Percentiles rank a stretch among this genome's conserved stretches.
phyloP scores from a whole-genome alignment of 2,888 invertebrate species.

The Pristionchus mayeri region DNA sequence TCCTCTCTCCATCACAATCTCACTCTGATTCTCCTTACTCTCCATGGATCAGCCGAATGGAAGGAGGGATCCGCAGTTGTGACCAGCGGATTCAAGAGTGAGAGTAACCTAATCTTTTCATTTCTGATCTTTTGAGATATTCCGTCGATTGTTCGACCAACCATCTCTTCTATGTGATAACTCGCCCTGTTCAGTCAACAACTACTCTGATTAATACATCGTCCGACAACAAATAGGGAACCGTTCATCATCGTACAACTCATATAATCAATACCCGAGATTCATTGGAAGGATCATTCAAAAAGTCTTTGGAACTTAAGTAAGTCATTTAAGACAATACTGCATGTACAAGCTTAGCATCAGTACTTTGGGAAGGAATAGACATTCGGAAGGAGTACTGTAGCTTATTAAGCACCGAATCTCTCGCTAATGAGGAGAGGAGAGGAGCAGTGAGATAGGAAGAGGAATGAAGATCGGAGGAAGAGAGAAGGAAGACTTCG shows the following conservation, averaged over 20 bases:
- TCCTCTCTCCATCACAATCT: too few species aligned
- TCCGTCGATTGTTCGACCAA: not conserved
- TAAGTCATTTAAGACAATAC: not conserved
- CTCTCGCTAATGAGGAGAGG: not conserved
- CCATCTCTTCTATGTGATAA: constrained; percentile 9
- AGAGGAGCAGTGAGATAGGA: constrained; percentile 3
- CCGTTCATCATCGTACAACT: not conserved
- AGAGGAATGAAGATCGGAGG: not conserved
- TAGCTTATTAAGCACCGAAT: not conserved
- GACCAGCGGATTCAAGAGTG: not conserved
- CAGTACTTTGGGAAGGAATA: not conserved
- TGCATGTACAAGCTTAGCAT: constrained; percentile 11
- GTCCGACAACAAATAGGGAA: not conserved
- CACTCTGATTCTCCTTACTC: too few species aligned
- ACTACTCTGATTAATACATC: not conserved
- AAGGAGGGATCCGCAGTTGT: not conserved
- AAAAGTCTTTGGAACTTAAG: not conserved
- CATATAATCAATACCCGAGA: not conserved
- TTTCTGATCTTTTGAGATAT: not conserved
- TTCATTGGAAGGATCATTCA: not conserved
- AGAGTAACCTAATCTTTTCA: not conserved
- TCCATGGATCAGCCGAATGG: too few species aligned
- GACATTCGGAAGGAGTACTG: not conserved
- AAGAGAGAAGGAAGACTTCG: not conserved
- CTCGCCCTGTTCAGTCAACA: not conserved